These are phyloP conservation scores for human (Homo sapiens) DNA, from an alignment of 2,113 vertebrate genomes.

Conservation along the genomic window GRCh38 chr5:14192501-14193000, in stretches of 20 bases:
- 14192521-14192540: neutral
- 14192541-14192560: neutral
- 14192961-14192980: neutral
- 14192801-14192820: neutral
- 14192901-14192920: neutral
- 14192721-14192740: neutral
- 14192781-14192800: neutral
- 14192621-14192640: neutral
- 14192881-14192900: constrained; percentile 31
- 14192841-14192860: neutral
- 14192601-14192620: neutral
- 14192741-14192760: neutral
- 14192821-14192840: neutral
- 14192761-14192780: fast-evolving
- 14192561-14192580: neutral
- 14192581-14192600: neutral
- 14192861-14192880: neutral
- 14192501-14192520: too few relatives aligned
- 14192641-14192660: neutral
- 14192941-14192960: neutral
- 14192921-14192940: neutral
- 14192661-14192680: neutral
- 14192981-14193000: neutral
- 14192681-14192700: neutral
- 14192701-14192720: neutral